These are phyloP conservation scores for Aphis craccivora DNA, from an alignment of 1,140 invertebrate genomes.

Conservation along the genomic window DNA sequence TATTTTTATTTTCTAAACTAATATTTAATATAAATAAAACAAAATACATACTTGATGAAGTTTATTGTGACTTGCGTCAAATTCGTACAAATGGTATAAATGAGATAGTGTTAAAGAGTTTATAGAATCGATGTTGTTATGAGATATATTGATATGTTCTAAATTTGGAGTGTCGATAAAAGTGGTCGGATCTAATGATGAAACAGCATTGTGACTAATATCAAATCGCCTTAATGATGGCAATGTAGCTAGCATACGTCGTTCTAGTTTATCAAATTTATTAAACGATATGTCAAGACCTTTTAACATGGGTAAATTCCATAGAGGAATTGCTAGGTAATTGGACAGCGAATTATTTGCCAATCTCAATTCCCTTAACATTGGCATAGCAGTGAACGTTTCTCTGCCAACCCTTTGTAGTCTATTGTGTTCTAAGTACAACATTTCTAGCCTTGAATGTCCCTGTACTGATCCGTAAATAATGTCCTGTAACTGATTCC, in stretches of 20 bases:
- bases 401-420: conserved; percentile 76
- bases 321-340: conserved; percentile 72
- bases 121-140: conserved; percentile 62
- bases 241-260: conserved; percentile 75
- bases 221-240: conserved; percentile 79
- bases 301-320: conserved; percentile 82
- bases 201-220: conserved; percentile 79
- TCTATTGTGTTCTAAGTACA: conserved; percentile 82
- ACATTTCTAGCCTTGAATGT: conserved; percentile 78
- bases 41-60: conserved; percentile 67
- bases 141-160: conserved; percentile 68
- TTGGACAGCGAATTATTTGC: conserved; percentile 79
- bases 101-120: conserved; percentile 72
- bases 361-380: conserved; percentile 78
- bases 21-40: not conserved
- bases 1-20: not conserved
- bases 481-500: conserved; percentile 71
- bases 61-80: conserved; percentile 80
- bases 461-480: conserved; percentile 77
- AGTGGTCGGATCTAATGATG: conserved; percentile 74
- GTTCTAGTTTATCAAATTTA: conserved; percentile 75
- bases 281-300: conserved; percentile 82
- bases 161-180: conserved; percentile 76
- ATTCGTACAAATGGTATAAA: conserved; percentile 76
- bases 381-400: conserved; percentile 81